A percentile compares a stretch with the other conserved stretches of the same genome.
Conservation (phyloP, 2,797 vertebrate species). For the Tarsius wallacei region DNA sequence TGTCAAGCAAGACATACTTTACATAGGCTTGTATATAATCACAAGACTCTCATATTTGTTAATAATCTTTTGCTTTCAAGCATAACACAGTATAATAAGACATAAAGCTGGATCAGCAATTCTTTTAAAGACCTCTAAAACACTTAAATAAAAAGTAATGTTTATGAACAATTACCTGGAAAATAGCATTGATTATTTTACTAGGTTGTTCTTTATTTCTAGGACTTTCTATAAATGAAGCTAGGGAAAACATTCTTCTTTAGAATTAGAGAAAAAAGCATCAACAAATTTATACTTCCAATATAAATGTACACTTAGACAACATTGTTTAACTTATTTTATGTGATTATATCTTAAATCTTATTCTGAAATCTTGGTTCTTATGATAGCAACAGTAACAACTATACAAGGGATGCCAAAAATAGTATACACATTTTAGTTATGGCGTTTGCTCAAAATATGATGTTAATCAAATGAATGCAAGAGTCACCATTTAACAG, state of each 20-base stretch:
- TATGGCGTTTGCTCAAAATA: too few relatives aligned
- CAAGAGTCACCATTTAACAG: too few relatives aligned
- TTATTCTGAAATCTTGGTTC: neutral
- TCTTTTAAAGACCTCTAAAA: neutral
- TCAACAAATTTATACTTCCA: neutral
- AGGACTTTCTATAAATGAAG: neutral
- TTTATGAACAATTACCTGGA: neutral
- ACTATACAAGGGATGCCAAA: too few relatives aligned
- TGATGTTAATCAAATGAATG: too few relatives aligned
- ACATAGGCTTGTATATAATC: neutral
- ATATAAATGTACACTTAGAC: neutral
- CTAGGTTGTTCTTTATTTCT: neutral
- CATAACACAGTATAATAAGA: neutral
- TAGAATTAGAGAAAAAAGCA: neutral
- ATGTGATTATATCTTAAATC: neutral
- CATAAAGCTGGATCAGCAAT: neutral
- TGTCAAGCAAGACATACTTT: neutral
- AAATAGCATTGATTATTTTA: neutral
- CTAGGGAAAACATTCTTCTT: neutral
- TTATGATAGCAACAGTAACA: neutral
- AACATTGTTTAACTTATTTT: neutral
- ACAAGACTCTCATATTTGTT: neutral
- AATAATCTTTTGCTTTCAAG: neutral
- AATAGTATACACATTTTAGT: too few relatives aligned
- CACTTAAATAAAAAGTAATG: neutral